phyloP scores from a whole-genome alignment of 2,797 vertebrate species.

The Psittacula derbiana region DNA sequence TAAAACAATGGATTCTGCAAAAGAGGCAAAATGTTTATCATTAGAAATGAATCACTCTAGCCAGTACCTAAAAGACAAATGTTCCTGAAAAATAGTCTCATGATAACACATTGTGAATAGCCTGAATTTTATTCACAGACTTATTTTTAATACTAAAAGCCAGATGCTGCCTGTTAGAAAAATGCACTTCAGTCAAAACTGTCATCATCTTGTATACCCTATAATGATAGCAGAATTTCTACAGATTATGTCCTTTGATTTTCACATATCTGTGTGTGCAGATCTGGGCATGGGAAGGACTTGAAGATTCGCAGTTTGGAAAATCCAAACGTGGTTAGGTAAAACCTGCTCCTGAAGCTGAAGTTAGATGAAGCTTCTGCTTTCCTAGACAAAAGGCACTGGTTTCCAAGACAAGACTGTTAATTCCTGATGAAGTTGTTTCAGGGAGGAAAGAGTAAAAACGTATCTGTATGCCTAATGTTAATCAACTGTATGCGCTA shows the following conservation, averaged over 20 bases:
- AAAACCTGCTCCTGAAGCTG: not conserved
- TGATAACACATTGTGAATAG: slow-evolving; percentile 8
- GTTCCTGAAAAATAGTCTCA: slow-evolving; percentile 2
- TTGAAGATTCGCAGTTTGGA: slow-evolving; percentile 34
- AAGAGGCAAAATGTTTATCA: slow-evolving; percentile 4
- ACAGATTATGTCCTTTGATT: slow-evolving; percentile 70
- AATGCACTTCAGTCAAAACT: slow-evolving; percentile 42
- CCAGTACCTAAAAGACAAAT: not conserved
- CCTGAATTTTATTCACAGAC: slow-evolving; percentile 60
- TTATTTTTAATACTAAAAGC: slow-evolving; percentile 57
- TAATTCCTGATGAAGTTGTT: not conserved
- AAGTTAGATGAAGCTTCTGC: not conserved
- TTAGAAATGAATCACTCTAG: not conserved
- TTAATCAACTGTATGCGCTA: not conserved
- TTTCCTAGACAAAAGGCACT: not conserved
- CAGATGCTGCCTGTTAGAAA: slow-evolving; percentile 61
- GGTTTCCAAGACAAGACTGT: not conserved
- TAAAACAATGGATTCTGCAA: not conserved
- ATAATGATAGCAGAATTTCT: slow-evolving; percentile 51
- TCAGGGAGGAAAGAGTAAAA: not conserved
- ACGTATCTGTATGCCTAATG: not conserved
- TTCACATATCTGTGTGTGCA: slow-evolving; percentile 45
- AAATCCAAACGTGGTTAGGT: slow-evolving; percentile 22
- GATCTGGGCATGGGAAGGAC: slow-evolving; percentile 28
- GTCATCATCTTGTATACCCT: slow-evolving; percentile 1